Evolutionary conservation across 2,113 vertebrate genomes (phyloP), one percentile per base, ranked within the genome.

Genomic region (Brachypteracias leptosomus): DNA sequence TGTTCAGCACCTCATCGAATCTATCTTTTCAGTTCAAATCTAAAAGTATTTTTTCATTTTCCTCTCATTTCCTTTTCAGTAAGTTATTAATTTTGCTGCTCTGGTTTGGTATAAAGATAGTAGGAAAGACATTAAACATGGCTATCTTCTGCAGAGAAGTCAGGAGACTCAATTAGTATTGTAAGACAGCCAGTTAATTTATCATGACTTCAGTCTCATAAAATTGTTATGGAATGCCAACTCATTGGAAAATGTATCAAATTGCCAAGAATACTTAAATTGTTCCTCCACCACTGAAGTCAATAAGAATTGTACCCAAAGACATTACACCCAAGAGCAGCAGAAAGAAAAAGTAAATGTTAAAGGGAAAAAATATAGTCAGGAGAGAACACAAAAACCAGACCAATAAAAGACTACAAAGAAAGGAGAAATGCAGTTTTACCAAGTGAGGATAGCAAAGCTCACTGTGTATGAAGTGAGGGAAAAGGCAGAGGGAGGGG

Each of bases 171-270:
- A 49, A 63, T 92, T 55, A 95, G 49, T 59, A 68, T 33, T 78
- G 18, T 70, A 70, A 61, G 74, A 85, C 44, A 87, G 66, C 13
- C 89, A 82, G 80, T 52, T 90, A 74, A 95, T 96, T 72, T 89
- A 82, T 96, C 74, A 89, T 85, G 63, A 91, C 54, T 91, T 91
- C 62, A 68, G 71, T 31, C 74, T 90, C 77, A 79, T 68, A 78
- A 95, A 93, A 91, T 81, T 77, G 26, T 89, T 67, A 75, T 13
- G 33, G 35, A 87, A 89, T 72, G 29, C 57, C 66, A 92, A 3
- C 17, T 94, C 66, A 89, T 57, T 52, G 81, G 59, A 89, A 92
- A 73, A 94, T 58, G 28, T 20, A 85, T 68, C 85, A 82, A 87
- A 82, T 65, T 52, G 21, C 47, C 44, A 79, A 71, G 40, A 84